These are phyloP conservation scores for Pipa parva DNA, from an alignment of 2,113 vertebrate species.

Conservation along the genomic window DNA sequence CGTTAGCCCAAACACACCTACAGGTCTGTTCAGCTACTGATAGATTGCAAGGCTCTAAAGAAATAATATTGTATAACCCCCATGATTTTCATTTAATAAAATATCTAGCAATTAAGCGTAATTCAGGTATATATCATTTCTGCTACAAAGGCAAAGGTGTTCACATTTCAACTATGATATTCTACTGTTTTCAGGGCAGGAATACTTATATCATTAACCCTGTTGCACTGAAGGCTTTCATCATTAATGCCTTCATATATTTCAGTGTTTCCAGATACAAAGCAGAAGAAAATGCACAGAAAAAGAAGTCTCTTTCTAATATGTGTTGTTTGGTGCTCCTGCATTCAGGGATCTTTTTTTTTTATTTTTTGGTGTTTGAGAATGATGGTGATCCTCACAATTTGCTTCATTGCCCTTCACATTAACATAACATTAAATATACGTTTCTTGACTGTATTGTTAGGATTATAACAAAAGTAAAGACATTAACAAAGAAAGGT, in stretches of 20 bases:
- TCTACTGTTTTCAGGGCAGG: not conserved
- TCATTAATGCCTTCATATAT: not conserved
- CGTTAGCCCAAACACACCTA: conserved; percentile 44
- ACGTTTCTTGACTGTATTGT: too few species aligned
- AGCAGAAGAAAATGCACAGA: too few species aligned
- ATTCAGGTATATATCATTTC: conserved; percentile 14
- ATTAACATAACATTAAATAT: too few species aligned
- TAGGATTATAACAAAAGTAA: too few species aligned
- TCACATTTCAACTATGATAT: conserved; percentile 9
- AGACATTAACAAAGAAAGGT: too few species aligned
- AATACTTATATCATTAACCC: not conserved
- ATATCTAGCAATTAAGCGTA: conserved; percentile 22
- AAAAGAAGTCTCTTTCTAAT: too few species aligned
- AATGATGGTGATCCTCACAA: too few species aligned
- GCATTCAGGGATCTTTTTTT: too few species aligned
- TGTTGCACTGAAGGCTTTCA: not conserved
- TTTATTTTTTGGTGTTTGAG: too few species aligned
- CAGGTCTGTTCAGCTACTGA: conserved; percentile 38
- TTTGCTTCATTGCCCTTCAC: too few species aligned
- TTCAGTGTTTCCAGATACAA: not conserved
- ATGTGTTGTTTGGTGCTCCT: too few species aligned
- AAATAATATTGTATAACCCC: conserved; percentile 36
- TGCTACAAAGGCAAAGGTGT: conserved; percentile 11
- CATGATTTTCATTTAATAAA: conserved; percentile 31
- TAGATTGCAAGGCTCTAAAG: conserved; percentile 32